Evolutionary conservation across 2,797 vertebrate species (phyloP).

Genomic region (Chrosomus eos): DNA sequence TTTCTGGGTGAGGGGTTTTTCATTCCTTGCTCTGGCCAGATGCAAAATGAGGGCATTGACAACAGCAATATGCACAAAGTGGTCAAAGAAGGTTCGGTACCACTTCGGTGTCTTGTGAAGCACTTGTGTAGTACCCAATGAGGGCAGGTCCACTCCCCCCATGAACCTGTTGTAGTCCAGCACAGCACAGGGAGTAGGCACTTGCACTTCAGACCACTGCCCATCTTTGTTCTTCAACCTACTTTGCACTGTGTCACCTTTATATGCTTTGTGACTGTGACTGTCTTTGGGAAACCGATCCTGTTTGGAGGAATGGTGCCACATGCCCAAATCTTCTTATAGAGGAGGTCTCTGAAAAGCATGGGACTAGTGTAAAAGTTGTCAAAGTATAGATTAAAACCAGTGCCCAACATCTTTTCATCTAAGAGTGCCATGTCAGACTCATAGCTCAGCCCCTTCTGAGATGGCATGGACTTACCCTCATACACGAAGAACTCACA

Average conservation of each 20-base stretch:
- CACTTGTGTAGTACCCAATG: neutral
- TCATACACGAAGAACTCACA: conserved; percentile 70
- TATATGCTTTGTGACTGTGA: neutral
- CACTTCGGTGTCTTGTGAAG: neutral
- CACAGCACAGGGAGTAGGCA: neutral
- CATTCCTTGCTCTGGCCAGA: neutral
- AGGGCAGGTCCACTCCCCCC: neutral
- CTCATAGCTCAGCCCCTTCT: conserved; percentile 63
- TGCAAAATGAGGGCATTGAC: neutral
- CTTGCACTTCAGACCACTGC: neutral
- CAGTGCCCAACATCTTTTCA: neutral
- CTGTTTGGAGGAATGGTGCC: neutral
- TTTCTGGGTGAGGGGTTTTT: neutral
- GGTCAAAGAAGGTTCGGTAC: neutral
- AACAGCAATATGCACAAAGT: neutral
- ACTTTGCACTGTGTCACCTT: neutral
- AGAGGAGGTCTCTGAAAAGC: neutral
- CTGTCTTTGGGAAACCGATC: conserved; percentile 19
- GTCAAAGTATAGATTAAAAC: neutral
- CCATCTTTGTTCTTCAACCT: neutral
- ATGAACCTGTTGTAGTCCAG: neutral
- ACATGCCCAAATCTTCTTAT: neutral
- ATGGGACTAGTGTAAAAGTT: neutral
- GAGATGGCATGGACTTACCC: conserved; percentile 50
- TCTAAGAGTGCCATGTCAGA: conserved; percentile 55